Evolutionary conservation across 2,888 invertebrate genomes (phyloP).

Genomic region (Lasioglossum lativentre): DNA sequence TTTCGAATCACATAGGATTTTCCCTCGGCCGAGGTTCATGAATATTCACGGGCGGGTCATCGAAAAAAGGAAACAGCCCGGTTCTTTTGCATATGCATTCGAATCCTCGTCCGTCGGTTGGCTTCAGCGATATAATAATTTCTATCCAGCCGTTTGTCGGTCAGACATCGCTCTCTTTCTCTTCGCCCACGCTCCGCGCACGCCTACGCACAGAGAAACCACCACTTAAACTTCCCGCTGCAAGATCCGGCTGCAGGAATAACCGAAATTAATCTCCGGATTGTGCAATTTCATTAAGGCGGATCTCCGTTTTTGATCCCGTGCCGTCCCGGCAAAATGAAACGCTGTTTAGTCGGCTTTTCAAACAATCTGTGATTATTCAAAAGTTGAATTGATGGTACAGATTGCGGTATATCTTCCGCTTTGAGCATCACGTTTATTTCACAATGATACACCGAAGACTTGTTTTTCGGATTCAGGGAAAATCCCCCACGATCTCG

Average conservation of each 20-base stretch:
- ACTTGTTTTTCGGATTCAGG: no score
- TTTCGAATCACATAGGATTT: conserved; percentile 52
- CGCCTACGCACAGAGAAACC: background rate
- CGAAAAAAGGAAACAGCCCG: conserved; percentile 47
- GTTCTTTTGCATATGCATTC: conserved; percentile 58
- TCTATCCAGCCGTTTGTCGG: conserved; percentile 7
- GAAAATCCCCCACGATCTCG: background rate
- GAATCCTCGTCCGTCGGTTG: conserved; percentile 8
- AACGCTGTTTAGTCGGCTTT: background rate
- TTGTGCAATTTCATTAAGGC: background rate
- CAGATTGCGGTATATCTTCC: background rate
- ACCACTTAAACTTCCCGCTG: background rate
- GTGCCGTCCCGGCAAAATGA: background rate
- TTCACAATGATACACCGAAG: no score
- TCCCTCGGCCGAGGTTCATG: conserved; percentile 37
- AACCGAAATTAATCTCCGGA: background rate
- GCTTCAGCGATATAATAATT: conserved; percentile 44
- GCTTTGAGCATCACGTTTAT: background rate
- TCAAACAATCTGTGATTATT: background rate
- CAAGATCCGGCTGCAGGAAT: background rate
- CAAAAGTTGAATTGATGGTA: background rate
- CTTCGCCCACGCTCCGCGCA: background rate
- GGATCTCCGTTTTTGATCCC: background rate
- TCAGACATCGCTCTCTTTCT: background rate
- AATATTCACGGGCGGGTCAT: conserved; percentile 47